Evolutionary conservation across 2,888 invertebrate genomes (phyloP), one percentile per base, ranked within the genome.

Genomic region (Atrina japonica): DNA sequence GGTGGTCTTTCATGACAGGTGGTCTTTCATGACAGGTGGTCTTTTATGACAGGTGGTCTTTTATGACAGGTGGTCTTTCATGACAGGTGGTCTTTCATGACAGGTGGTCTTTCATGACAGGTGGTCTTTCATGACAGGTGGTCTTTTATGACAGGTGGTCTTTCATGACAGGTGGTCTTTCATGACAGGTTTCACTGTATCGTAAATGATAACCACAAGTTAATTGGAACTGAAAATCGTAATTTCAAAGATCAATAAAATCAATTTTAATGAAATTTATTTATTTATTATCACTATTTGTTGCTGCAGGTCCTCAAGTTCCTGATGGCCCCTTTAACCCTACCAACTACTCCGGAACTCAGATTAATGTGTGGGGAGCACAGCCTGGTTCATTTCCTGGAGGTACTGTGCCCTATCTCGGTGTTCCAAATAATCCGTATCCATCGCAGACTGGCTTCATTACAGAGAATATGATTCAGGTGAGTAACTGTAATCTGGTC

Each of bases 311-410:
- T 16, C 74, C 66, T 11, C 76, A 67, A 25, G 76, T 87, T 76
- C 84, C 90, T 60, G 91, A 91, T 69, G 88, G 89, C 18, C 87
- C 89, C 0, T 87, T 88, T 70, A 87, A 89, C 73, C 90, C 91
- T 5, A 87, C 88, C 21, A 91, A 91, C 77, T 90, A 90, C 77
- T 88, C 89, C 18, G 91, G 91, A 0, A 90, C 91, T 14, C 91
- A 91, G 84, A 87, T 90, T 56, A 91, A 91, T 80, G 85, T 91
- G 40, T 91, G 89, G 89, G 91, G 91, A 14, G 84, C 82, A 1
- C 80, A 86, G 6, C 86, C 88, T 3, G 77, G 79, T 3, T 75
- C 78, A 0, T 78, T 77, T 63, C 84, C 84, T 11, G 77, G 76
- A 6, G 81, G 83, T 1, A 70, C 63, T 18, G 81, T 82, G 0